Evolutionary conservation across 1,140 invertebrate genomes (phyloP), one percentile per base, ranked within the genome.

Genomic region (Scaptomyza montana): DNA sequence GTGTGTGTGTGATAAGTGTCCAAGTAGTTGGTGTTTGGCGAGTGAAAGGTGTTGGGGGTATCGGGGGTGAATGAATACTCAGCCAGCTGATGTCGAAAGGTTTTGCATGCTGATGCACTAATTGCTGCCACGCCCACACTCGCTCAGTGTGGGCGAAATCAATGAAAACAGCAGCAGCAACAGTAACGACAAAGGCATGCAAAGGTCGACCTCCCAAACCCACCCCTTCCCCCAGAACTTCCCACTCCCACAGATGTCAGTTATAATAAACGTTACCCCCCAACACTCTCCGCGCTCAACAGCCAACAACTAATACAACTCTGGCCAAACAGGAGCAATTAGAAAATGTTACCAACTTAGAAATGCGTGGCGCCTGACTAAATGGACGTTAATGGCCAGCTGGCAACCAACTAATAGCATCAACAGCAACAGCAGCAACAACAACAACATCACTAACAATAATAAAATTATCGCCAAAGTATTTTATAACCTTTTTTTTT

Each of bases 361-460:
- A 86, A 86, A 86, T 86, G 82, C 82, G 82, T 86, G 82, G 82
- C 82, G 74, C 63, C 74, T 66, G 82, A 77, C 82, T 87, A 86
- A 86, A 86, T 86, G 82, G 82, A 86, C 84, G 82, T 87, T 86
- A 86, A 86, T 86, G 82, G 82, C 82, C 82, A 87, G 72, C 82
- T 78, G 78, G 78, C 82, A 82, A 81, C 71, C 82, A 76, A 86
- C 75, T 89, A 86, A 89, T 82, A 87, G 84, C 62, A 76, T 61
- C 68, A 75, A 43, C 61, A 41, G 53, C 57, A 77, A 55, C 36
- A 65, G 21, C 55, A 61, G 19, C 55, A 60, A 39, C 41, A 66
- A 51, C 72, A 59, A 36, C 43, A 64, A 60, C 78, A 78, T 50
- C 78, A 74, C 56, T 41, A 51, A 54, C 76, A 87, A 82, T 86